Evolutionary conservation across 1,140 invertebrate species (phyloP).

Genomic region (Drosophila oshimai): DNA sequence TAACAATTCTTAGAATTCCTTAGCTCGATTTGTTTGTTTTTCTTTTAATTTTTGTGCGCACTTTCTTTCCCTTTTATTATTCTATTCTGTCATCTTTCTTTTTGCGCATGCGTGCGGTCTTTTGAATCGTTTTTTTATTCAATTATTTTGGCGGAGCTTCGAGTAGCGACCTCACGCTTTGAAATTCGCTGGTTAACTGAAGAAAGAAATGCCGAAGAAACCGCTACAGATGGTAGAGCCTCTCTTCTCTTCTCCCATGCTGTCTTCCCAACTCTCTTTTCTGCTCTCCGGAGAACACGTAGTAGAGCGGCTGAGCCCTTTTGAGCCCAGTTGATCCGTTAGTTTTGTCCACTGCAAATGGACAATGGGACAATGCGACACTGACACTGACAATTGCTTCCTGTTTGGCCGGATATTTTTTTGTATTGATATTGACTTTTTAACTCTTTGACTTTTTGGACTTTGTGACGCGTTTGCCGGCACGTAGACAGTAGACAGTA

Average conservation of each 20-base stretch:
- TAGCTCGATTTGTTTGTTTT: constrained; percentile 23
- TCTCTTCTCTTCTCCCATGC: background rate
- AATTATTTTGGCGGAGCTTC: constrained; percentile 7
- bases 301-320: constrained; percentile 31
- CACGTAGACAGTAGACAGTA: constrained; percentile 50
- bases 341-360: constrained; percentile 24
- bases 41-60: constrained; percentile 5
- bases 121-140: constrained; percentile 14
- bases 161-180: constrained; percentile 61
- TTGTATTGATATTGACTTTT: background rate
- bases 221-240: constrained; percentile 5
- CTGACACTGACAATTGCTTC: constrained; percentile 31
- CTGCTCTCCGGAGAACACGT: constrained; percentile 14
- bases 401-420: constrained; percentile 9
- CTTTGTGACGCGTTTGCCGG: constrained; percentile 65
- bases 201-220: constrained; percentile 39
- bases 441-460: constrained; percentile 16
- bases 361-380: constrained; percentile 11
- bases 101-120: constrained; percentile 27
- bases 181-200: constrained; percentile 63
- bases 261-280: background rate
- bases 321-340: constrained; percentile 36
- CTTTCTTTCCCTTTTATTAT: constrained; percentile 40
- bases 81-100: constrained; percentile 17
- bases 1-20: constrained; percentile 11